Conservation (phyloP, 1,140 invertebrate genomes). For the Rhopalosiphum padi region DNA sequence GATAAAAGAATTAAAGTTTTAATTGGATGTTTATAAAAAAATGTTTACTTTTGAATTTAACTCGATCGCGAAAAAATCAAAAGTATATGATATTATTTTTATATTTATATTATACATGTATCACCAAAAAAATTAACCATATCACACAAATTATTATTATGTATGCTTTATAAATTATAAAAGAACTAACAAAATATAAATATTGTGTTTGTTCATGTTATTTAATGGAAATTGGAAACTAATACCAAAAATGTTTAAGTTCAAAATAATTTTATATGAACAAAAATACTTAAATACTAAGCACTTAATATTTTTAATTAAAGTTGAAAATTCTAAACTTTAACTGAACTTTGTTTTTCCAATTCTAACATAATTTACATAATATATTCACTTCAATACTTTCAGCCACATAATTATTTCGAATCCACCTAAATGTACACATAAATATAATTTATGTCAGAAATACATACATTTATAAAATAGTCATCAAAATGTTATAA, state of each 20-base stretch:
- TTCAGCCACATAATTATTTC: not conserved
- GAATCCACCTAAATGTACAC: not conserved
- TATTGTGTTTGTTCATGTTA: not conserved
- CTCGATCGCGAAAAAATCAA: not conserved
- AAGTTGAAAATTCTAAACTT: not conserved
- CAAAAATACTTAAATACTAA: not conserved
- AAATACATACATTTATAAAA: not conserved
- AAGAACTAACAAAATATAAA: not conserved
- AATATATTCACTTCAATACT: not conserved
- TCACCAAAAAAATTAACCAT: not conserved
- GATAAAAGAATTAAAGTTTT: slow-evolving; percentile 38
- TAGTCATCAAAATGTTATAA: not conserved
- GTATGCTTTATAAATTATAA: not conserved
- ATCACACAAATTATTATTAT: not conserved
- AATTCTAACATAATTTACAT: not conserved
- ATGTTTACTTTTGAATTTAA: slow-evolving; percentile 39
- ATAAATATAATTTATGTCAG: not conserved
- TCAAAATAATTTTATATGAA: not conserved
- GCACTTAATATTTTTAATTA: not conserved
- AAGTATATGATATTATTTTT: not conserved
- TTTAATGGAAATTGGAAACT: not conserved
- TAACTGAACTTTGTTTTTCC: not conserved
- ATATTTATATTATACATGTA: not conserved
- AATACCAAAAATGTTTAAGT: not conserved
- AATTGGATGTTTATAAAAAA: slow-evolving; percentile 46